phyloP scores from a whole-genome alignment of 2,113 vertebrate genomes.

The Centropus bengalensis region DNA sequence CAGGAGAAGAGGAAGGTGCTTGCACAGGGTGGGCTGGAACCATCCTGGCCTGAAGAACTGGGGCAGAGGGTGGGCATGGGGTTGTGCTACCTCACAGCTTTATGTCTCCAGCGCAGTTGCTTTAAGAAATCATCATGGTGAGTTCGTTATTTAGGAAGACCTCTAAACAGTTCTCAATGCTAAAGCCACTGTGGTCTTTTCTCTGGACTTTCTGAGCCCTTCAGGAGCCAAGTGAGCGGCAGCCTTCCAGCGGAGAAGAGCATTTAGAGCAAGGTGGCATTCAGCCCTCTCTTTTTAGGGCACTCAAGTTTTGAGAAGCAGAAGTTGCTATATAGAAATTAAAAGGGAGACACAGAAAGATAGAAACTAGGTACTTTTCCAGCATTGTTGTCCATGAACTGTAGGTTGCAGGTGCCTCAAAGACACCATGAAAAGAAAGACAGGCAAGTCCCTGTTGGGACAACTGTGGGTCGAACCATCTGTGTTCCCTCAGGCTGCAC shows the following conservation, averaged over 20 bases:
- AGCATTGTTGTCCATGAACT: neutral
- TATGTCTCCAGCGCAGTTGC: accelerated
- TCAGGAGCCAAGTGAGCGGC: neutral
- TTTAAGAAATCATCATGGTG: neutral
- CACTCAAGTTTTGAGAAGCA: neutral
- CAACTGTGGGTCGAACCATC: neutral
- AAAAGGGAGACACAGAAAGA: neutral
- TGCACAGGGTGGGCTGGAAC: neutral
- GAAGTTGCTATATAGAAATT: neutral
- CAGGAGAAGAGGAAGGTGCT: neutral
- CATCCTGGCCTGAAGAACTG: neutral
- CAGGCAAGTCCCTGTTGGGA: accelerated
- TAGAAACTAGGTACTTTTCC: neutral
- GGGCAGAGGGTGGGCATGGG: neutral
- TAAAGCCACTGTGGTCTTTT: neutral
- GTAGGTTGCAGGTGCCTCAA: neutral
- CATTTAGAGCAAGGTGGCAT: neutral
- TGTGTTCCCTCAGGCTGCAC: neutral
- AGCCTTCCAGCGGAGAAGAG: neutral
- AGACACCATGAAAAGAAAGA: neutral
- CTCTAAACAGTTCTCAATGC: neutral
- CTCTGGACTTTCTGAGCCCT: neutral
- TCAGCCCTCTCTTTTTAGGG: neutral
- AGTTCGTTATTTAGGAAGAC: neutral
- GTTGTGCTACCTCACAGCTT: neutral